Evolutionary conservation across 2,113 vertebrate genomes (phyloP).

Genomic region (Lutjanus erythropterus): DNA sequence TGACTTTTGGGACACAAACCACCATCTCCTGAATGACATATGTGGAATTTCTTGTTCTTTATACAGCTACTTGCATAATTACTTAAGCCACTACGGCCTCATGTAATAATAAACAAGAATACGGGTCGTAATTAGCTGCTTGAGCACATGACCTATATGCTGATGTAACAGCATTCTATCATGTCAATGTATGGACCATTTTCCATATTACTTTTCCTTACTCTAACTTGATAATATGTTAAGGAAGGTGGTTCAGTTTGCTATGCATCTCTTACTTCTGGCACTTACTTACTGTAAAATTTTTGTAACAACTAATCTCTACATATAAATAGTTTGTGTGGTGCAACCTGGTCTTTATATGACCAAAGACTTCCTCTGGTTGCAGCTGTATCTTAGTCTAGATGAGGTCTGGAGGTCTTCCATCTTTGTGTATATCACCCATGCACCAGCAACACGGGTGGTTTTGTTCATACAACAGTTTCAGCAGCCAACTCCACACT

Average conservation of each 20-base stretch:
- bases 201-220: not conserved
- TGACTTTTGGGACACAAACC: too few species aligned
- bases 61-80: too few species aligned
- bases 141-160: too few species aligned
- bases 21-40: too few species aligned
- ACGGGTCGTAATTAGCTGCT: too few species aligned
- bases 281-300: not conserved
- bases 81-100: too few species aligned
- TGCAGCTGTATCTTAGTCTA: constrained; percentile 15
- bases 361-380: not conserved
- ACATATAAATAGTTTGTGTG: not conserved
- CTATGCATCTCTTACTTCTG: not conserved
- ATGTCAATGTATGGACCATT: not conserved
- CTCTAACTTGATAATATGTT: not conserved
- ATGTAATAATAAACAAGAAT: too few species aligned
- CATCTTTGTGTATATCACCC: not conserved
- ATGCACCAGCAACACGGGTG: constrained; percentile 3
- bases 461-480: constrained; percentile 53
- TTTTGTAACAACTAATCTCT: not conserved
- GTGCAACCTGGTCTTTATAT: not conserved
- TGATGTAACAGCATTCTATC: not conserved
- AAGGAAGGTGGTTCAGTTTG: not conserved
- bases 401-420: constrained; percentile 2
- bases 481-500: not conserved
- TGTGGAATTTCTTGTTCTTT: too few species aligned